A percentile compares a stretch with the other conserved stretches of the same genome.
These are phyloP conservation scores for Phylloscopus collybita DNA, from an alignment of 2,797 vertebrate species.

Conservation along the genomic window DNA sequence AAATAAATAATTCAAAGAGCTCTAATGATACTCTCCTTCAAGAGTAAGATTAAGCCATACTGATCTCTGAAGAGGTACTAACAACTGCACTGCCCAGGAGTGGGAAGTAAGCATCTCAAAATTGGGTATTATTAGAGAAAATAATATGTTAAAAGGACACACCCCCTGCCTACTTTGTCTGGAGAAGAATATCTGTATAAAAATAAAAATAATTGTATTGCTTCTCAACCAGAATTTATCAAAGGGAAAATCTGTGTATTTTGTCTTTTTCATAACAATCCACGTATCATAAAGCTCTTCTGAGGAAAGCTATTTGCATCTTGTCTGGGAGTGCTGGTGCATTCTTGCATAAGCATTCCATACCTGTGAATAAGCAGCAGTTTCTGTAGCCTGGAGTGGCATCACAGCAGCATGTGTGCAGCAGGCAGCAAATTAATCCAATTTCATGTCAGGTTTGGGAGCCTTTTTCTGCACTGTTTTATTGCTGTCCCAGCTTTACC, in stretches of 20 bases:
- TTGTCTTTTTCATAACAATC: slow-evolving; percentile 2
- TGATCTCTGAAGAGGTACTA: background rate
- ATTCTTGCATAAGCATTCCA: background rate
- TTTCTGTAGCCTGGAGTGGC: background rate
- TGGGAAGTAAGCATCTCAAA: background rate
- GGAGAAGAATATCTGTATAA: background rate
- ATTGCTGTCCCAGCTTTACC: background rate
- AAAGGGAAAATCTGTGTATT: background rate
- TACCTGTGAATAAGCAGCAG: background rate
- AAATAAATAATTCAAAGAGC: background rate
- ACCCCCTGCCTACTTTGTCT: background rate
- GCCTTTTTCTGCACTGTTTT: background rate
- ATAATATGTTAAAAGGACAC: background rate
- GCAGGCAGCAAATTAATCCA: background rate
- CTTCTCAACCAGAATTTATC: background rate
- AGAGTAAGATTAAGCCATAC: background rate
- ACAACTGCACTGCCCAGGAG: background rate
- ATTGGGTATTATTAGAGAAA: background rate
- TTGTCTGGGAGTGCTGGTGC: background rate
- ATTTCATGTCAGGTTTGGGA: background rate
- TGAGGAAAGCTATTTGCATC: background rate
- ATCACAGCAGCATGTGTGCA: background rate
- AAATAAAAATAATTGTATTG: background rate
- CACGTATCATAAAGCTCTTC: background rate
- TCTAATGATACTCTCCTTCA: background rate